A percentile compares a stretch with the other conserved stretches of the same genome.
Conservation (phyloP, 2,888 invertebrate species). For the Nemotelus nigrinus region DNA sequence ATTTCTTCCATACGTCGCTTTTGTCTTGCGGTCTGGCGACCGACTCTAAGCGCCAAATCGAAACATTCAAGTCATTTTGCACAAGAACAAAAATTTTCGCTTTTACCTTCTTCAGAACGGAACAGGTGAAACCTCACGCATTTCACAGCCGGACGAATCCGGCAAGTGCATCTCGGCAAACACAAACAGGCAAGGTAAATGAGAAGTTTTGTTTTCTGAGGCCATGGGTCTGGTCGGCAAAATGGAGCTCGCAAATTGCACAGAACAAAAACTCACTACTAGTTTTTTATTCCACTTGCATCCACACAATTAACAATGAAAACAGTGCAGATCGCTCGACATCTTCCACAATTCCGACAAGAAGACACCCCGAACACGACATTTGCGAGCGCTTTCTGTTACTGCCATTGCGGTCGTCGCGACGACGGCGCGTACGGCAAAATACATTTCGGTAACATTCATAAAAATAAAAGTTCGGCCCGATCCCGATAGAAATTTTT, state of each 20-base stretch:
- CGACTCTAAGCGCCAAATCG: constrained; percentile 15
- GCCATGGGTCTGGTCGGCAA: neutral
- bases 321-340: constrained; percentile 16
- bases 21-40: neutral
- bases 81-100: neutral
- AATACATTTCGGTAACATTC: constrained; percentile 21
- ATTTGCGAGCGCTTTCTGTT: constrained; percentile 4
- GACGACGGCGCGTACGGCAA: constrained; percentile 32
- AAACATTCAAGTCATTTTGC: neutral
- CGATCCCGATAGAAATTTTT: neutral
- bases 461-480: constrained; percentile 36
- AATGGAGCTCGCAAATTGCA: constrained; percentile 17
- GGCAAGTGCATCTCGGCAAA: constrained; percentile 13
- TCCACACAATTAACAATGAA: constrained; percentile 15
- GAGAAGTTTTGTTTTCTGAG: neutral
- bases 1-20: constrained; percentile 14
- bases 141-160: neutral
- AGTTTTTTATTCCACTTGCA: constrained; percentile 4
- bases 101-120: neutral
- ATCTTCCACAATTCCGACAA: neutral
- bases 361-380: neutral
- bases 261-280: neutral
- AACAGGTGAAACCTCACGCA: constrained; percentile 9
- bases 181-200: neutral
- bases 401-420: constrained; percentile 11